Base-by-base conservation (phyloP, 1,140 invertebrate genomes). In the Doryteuthis pealeii region DNA sequence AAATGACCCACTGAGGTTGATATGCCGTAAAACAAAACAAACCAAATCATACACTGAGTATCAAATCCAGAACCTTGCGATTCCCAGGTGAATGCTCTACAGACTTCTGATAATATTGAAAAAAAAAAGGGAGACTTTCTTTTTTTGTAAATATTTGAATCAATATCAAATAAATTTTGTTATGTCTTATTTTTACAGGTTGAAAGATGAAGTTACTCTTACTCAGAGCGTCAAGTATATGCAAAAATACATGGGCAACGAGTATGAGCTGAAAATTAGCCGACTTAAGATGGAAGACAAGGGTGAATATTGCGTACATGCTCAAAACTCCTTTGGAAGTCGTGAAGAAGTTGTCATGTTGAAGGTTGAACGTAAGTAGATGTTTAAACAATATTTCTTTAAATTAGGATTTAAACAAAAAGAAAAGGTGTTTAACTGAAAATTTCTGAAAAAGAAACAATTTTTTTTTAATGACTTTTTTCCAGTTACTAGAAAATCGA, bases 141-240 rank as follows among this genome's bases (percentile, higher is more conserved):
- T n/a, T n/a, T n/a, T n/a, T n/a, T n/a, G n/a, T n/a, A n/a, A n/a
- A n/a, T n/a, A n/a, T n/a, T n/a, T n/a, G n/a, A n/a, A n/a, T n/a
- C n/a, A n/a, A n/a, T 10, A 40, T 40, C 3, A 40, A 40, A 40
- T 8, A 14, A 62, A 62, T 10, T 71, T 43, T 70, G n/a, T n/a
- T 71, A n/a, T 54, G 1, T 65, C 26, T 66, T 49, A 40, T 70
- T 67, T 30, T 30, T 70, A 22, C 78, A 86, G 84, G 84, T 78
- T 78, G 71, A 83, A 81, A 74, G 79, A 84, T 67, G 79, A 82
- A 40, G 70, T 74, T n/a, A 69, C 80, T 83, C 89, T 99, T n/a
- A 91, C 94, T 72, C 98, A 99, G 89, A 98, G 96, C 79, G 96
- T 98, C 32, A 99, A 99, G 89, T 98, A 96, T 88, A 99, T 99